Evolutionary conservation across 1,140 invertebrate species (phyloP), one percentile per base, ranked within the genome.

Genomic region (Zaprionus ghesquierei): DNA sequence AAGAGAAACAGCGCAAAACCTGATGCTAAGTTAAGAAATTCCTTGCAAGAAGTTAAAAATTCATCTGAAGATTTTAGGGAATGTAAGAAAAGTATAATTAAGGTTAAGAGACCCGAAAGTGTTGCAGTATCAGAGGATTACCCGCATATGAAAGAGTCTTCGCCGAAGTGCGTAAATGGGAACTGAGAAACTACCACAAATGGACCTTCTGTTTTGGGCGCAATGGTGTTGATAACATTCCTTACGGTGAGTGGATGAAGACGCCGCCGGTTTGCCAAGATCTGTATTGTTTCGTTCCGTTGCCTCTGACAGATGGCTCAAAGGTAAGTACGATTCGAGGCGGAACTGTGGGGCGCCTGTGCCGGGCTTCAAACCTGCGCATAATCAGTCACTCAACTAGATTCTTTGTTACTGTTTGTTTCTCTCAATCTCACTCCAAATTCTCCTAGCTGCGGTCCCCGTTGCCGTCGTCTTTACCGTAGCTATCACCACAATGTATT

Each of bases 401-500:
- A 41, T 41, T 41, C n/a, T n/a, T 33, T 50, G 18, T 61, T 22
- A 5, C 23, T n/a, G 50, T 23, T 33, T 22, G 25, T 38, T 10
- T 31, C 27, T 59, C 58, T 1, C 1, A 22, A 46, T 54, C 54
- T 61, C 58, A 2, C 35, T 38, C 2, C 2, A 15, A 41, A 41
- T 9, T 41, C 5, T n/a, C 6, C 13, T 10, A 53, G 35, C 35
- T 41, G 5, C n/a, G 35, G 6, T 5, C 35, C 6, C n/a, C 8
- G 35, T 15, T 38, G 33, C 35, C 6, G 35, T 15, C 5, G n/a
- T 5, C 35, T 41, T 41, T 6, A 2, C 8, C 5, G 10, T 25
- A 15, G 12, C 13, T 25, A 13, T 44, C 38, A 20, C 1, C 22
- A 75, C 13, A 2, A 82, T 89, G 79, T 65, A 44, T 61, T 82